These are phyloP conservation scores for Tyrannus savana DNA, from an alignment of 2,113 vertebrate genomes.

Conservation along the genomic window DNA sequence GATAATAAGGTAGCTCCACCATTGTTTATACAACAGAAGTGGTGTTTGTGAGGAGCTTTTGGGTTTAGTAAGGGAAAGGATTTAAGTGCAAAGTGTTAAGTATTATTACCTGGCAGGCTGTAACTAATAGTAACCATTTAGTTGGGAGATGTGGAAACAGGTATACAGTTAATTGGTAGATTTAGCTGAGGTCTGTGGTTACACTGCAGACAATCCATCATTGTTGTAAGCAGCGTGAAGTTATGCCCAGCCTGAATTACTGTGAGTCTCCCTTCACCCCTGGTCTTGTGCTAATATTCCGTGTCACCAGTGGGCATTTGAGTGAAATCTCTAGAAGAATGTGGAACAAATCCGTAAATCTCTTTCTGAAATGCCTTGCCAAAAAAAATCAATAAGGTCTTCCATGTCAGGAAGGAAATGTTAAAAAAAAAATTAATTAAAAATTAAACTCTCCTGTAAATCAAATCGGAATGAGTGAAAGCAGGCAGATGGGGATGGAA, in stretches of 20 bases:
- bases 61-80: background rate
- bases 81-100: slow-evolving; percentile 11
- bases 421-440: slow-evolving; percentile 46
- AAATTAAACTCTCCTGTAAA: slow-evolving; percentile 11
- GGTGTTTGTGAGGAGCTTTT: background rate
- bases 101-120: background rate
- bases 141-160: slow-evolving; percentile 16
- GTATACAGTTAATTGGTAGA: slow-evolving; percentile 56
- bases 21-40: background rate
- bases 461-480: background rate
- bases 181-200: slow-evolving; percentile 59
- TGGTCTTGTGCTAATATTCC: slow-evolving; percentile 10
- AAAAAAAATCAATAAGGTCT: background rate
- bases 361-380: slow-evolving; percentile 1
- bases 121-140: slow-evolving; percentile 52
- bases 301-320: background rate
- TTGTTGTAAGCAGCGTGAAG: slow-evolving; percentile 42
- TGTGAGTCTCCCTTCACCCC: background rate
- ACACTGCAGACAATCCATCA: slow-evolving; percentile 47
- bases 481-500: background rate
- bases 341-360: slow-evolving; percentile 42
- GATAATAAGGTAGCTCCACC: background rate
- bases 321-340: slow-evolving; percentile 47
- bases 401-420: background rate
- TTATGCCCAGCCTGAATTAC: slow-evolving; percentile 3